phyloP scores from a whole-genome alignment of 92 coral and sea anemone genomes.

The Palythoa caribaeorum region DNA sequence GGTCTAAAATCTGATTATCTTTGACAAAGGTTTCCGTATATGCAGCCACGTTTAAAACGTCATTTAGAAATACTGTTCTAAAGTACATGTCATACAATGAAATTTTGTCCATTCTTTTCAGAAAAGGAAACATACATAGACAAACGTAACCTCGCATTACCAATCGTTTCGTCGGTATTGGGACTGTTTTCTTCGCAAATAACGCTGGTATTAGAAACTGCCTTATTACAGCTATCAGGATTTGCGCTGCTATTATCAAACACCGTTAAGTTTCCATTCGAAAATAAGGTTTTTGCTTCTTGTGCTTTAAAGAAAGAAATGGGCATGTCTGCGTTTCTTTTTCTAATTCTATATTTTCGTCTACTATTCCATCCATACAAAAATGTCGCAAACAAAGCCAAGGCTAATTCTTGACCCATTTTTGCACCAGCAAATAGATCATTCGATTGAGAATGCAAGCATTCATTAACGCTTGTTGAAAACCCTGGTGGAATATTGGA shows the following conservation, averaged over 20 bases:
- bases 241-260: not conserved
- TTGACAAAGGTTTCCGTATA: not conserved
- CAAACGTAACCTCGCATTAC: not conserved
- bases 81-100: not conserved
- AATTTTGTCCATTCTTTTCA: not conserved
- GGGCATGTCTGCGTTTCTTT: conserved; percentile 45
- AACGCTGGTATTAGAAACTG: not conserved
- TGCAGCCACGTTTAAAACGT: not conserved
- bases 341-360: conserved; percentile 45
- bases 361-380: conserved; percentile 63
- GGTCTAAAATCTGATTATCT: not conserved
- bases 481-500: conserved; percentile 64
- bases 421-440: conserved; percentile 12
- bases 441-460: conserved; percentile 49
- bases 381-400: conserved; percentile 59
- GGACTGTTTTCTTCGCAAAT: not conserved
- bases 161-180: not conserved
- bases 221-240: not conserved
- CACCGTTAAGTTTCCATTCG: not conserved
- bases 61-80: not conserved
- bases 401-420: conserved; percentile 56
- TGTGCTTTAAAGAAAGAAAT: not conserved
- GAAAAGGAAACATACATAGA: not conserved
- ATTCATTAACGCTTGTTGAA: conserved; percentile 59
- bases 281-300: not conserved